phyloP scores from a whole-genome alignment of 2,888 invertebrate genomes.

The Tholera decimalis region DNA sequence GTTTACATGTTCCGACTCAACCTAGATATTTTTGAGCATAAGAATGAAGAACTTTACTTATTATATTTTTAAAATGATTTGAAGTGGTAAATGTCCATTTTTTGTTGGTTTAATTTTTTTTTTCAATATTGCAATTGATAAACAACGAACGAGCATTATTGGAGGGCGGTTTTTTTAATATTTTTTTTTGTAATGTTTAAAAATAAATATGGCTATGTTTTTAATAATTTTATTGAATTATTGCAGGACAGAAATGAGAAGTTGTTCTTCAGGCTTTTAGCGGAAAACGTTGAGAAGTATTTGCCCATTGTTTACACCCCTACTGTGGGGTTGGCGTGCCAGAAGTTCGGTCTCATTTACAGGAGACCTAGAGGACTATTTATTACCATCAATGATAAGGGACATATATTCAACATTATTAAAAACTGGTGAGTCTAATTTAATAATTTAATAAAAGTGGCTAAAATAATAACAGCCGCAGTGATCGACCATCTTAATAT shows the following conservation, averaged over 20 bases:
- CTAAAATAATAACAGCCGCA: too few relatives aligned
- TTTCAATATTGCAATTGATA: neutral
- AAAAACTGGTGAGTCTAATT: constrained; percentile 95
- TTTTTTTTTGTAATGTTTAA: neutral
- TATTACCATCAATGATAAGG: constrained; percentile 98
- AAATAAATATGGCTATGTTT: constrained; percentile 29
- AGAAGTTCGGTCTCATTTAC: constrained; percentile 98
- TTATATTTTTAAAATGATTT: neutral
- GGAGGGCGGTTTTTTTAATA: too few relatives aligned
- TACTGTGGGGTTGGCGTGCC: constrained; percentile 99
- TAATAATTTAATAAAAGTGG: too few relatives aligned
- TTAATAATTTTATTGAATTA: constrained; percentile 72
- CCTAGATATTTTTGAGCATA: neutral
- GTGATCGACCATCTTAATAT: too few relatives aligned
- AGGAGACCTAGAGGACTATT: constrained; percentile 98
- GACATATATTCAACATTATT: constrained; percentile 97
- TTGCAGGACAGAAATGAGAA: constrained; percentile 98
- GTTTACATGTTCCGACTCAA: neutral
- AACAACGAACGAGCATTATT: too few relatives aligned
- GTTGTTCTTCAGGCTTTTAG: constrained; percentile 97
- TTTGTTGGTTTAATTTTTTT: neutral
- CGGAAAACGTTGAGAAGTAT: constrained; percentile 98
- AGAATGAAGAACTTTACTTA: neutral
- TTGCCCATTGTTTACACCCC: constrained; percentile 99
- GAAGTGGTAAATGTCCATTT: neutral